Evolutionary conservation across 2,797 vertebrate genomes (phyloP), one percentile per base, ranked within the genome.

Genomic region (Glyptemys insculpta): DNA sequence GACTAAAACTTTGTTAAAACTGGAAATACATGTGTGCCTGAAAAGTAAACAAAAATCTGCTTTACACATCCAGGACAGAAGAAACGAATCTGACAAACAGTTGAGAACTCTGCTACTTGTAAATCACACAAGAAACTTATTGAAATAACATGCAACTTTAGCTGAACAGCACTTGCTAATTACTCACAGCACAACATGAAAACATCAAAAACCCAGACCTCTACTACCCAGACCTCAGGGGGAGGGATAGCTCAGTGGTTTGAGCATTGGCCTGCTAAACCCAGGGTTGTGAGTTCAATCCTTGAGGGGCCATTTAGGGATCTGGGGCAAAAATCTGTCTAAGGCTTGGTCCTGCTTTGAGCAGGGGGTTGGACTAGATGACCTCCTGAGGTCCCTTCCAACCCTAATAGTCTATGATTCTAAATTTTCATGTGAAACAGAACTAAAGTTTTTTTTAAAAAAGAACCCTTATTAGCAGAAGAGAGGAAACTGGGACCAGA

Each of bases 31-130:
- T 94, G 86, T 88, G 96, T 97, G 93, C 96, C 97, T 98, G 92
- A 93, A 98, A 98, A 98, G 97, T 96, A 98, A 98, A 98, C 97
- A 98, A 96, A 98, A 82, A 89, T 96, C 96, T 90, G 94, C 97
- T 98, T 97, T 98, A 97, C 97, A 98, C 94, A 97, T 93, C 94
- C 92, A 97, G 96, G 86, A 95, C 92, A 96, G 79, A 93, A 88
- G 80, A 95, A 90, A 74, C 23, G 81, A 96, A 89, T 83, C 78
- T 95, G 92, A 95, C 83, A 96, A 92, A 93, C 56, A 90, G 49
- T 53, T 88, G 87, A 89, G 90, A 97, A 74, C 59, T 86, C 81
- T 5, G 53, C 68, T 79, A 82, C 80, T 95, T 96, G 93, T 91
- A 95, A 97, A 94, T 79, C 74, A 83, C 23, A 84, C 54, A 85